A percentile compares a stretch with the other conserved stretches of the same genome.
Evolutionary conservation across 2,888 invertebrate species (phyloP).

Genomic region (Allolobophora icterica): DNA sequence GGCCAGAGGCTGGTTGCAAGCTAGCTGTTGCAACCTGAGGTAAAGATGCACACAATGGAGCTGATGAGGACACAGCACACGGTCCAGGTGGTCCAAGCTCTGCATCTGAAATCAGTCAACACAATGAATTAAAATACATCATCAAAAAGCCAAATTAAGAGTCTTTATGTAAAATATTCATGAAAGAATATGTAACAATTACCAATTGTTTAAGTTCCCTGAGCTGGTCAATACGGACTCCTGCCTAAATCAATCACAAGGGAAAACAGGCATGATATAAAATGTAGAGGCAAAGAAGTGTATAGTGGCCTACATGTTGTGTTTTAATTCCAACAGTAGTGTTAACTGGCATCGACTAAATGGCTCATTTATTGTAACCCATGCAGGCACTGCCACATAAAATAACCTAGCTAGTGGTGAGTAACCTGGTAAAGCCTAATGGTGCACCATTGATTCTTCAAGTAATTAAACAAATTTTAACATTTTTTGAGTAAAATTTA

Average conservation of each 20-base stretch:
- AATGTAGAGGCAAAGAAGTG: too few relatives aligned
- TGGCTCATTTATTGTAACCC: too few relatives aligned
- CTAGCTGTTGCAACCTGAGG: background rate
- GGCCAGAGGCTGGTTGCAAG: background rate
- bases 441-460: background rate
- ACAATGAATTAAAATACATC: background rate
- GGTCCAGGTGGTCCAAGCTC: background rate
- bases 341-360: too few relatives aligned
- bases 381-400: too few relatives aligned
- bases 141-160: background rate
- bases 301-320: too few relatives aligned
- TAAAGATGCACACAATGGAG: background rate
- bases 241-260: background rate
- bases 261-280: too few relatives aligned
- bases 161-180: background rate
- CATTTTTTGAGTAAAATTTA: conserved; percentile 4
- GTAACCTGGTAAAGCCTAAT: background rate
- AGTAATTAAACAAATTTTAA: background rate
- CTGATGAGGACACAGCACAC: background rate
- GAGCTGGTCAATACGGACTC: background rate
- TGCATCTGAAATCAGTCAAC: background rate
- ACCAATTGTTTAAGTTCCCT: background rate
- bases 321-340: too few relatives aligned
- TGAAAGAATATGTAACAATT: background rate
- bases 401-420: too few relatives aligned